Evolutionary conservation across 2,113 vertebrate genomes (phyloP).

Genomic region (Abramis brama): DNA sequence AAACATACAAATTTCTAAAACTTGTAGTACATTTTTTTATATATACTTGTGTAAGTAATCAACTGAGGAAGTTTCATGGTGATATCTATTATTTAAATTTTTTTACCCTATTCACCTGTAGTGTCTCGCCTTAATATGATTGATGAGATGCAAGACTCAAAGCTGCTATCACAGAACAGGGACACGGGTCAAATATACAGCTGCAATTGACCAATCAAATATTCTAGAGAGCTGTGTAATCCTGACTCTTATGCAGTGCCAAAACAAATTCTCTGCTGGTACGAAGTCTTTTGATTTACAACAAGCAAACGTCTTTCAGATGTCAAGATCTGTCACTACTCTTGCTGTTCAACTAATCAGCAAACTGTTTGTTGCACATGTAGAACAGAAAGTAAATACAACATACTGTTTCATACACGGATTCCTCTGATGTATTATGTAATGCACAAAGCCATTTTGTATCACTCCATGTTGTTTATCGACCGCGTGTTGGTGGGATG

Average conservation of each 20-base stretch:
- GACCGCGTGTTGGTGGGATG: conserved; percentile 10
- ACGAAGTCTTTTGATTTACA: conserved; percentile 13
- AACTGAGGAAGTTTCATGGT: too few relatives aligned
- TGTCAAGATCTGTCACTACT: conserved; percentile 9
- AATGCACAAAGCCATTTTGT: background rate
- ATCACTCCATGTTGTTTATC: background rate
- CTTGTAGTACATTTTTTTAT: too few relatives aligned
- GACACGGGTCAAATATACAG: too few relatives aligned
- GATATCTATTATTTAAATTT: too few relatives aligned
- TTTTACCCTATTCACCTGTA: too few relatives aligned
- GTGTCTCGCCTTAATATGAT: too few relatives aligned
- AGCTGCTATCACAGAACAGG: too few relatives aligned
- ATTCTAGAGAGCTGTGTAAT: background rate
- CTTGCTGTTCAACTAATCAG: conserved; percentile 14
- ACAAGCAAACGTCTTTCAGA: background rate
- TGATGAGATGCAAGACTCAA: too few relatives aligned
- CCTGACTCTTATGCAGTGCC: background rate
- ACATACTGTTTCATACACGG: background rate
- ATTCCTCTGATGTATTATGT: conserved; percentile 7
- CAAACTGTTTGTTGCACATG: background rate
- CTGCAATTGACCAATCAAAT: background rate
- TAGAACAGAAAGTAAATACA: background rate
- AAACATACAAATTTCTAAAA: too few relatives aligned
- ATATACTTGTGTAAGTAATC: too few relatives aligned
- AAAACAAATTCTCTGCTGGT: background rate